Conservation (phyloP, 2,888 invertebrate species). For the Drosophila cracens region DNA sequence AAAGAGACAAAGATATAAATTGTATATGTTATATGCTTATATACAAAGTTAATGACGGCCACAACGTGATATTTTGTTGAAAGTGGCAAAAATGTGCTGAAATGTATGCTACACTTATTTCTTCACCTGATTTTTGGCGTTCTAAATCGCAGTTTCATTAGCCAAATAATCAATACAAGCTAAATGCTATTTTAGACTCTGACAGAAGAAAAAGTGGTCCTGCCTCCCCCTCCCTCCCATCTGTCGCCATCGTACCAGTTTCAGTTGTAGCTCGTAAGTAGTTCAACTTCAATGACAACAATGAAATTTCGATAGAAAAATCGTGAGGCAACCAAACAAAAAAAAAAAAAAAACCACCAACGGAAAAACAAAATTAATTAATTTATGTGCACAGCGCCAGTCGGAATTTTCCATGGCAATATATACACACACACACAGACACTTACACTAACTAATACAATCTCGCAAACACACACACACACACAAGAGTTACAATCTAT, state of each 20-base stretch:
- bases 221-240: background rate
- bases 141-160: constrained; percentile 39
- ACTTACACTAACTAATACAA: constrained; percentile 3
- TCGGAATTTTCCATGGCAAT: constrained; percentile 78
- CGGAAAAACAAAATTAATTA: constrained; percentile 76
- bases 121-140: constrained; percentile 19
- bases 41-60: background rate
- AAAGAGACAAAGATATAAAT: constrained; percentile 28
- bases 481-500: constrained; percentile 57
- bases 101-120: constrained; percentile 58
- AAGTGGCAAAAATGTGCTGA: constrained; percentile 21
- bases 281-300: constrained; percentile 71
- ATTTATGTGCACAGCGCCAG: constrained; percentile 70
- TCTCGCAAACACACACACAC: constrained; percentile 17
- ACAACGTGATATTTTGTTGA: background rate
- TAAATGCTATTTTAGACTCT: constrained; percentile 56
- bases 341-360: constrained; percentile 30
- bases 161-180: constrained; percentile 63
- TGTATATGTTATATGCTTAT: background rate
- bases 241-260: constrained; percentile 7
- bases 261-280: constrained; percentile 34
- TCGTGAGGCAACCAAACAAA: constrained; percentile 11
- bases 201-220: constrained; percentile 7
- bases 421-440: constrained; percentile 24
- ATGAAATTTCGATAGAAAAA: constrained; percentile 68